Evolutionary conservation across 2,888 invertebrate species (phyloP).

Genomic region (Agapetus fuscipes): DNA sequence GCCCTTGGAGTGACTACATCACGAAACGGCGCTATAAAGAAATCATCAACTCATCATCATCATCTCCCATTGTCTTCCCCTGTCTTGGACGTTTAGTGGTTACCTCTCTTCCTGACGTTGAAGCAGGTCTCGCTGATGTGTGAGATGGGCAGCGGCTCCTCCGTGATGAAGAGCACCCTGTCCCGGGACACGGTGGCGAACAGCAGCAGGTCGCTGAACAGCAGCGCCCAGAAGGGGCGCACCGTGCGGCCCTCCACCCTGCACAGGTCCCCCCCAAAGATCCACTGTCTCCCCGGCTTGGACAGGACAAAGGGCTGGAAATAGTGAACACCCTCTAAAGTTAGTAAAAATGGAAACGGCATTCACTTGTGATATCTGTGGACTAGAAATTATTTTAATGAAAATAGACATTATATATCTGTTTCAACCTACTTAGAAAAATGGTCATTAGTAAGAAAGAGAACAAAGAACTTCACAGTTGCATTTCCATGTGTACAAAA

Average conservation of each 20-base stretch:
- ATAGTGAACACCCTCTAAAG: too few relatives aligned
- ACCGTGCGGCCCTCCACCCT: conserved; percentile 74
- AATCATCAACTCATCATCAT: too few relatives aligned
- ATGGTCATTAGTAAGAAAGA: too few relatives aligned
- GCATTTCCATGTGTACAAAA: too few relatives aligned
- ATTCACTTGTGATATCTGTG: too few relatives aligned
- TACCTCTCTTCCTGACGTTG: conserved; percentile 76
- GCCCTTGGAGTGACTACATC: too few relatives aligned
- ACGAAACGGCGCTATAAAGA: too few relatives aligned
- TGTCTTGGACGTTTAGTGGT: conserved; percentile 17
- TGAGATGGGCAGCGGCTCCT: conserved; percentile 71
- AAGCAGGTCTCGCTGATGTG: conserved; percentile 77
- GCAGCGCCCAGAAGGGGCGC: conserved; percentile 75
- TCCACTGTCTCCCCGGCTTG: conserved; percentile 79
- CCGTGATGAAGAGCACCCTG: conserved; percentile 77
- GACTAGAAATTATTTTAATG: too few relatives aligned
- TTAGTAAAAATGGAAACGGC: neutral
- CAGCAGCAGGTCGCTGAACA: conserved; percentile 75
- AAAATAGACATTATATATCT: too few relatives aligned
- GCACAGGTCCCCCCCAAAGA: conserved; percentile 78
- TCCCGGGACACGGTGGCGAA: conserved; percentile 82
- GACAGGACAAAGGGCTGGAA: conserved; percentile 71
- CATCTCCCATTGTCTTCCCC: too few relatives aligned
- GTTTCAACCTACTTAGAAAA: too few relatives aligned
- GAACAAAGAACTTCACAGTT: too few relatives aligned